Conservation (phyloP, 1,140 invertebrate genomes). For the Agraylea sexmaculata region DNA sequence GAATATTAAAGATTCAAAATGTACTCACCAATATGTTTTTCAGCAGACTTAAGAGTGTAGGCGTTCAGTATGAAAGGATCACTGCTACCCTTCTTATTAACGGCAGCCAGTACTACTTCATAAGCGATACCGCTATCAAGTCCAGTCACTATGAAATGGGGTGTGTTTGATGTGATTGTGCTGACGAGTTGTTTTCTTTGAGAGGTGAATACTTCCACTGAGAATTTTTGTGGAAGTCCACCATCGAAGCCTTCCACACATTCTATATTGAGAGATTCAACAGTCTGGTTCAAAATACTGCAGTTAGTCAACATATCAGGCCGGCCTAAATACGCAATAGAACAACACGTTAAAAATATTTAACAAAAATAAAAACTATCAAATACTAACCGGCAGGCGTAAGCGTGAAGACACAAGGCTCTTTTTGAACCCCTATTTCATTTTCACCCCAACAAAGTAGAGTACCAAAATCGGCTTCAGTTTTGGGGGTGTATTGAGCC, state of each 20-base stretch:
- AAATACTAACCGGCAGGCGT: slow-evolving; percentile 52
- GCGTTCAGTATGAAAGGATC: slow-evolving; percentile 42
- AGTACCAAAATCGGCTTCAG: slow-evolving; percentile 58
- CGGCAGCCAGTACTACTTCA: slow-evolving; percentile 49
- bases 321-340: slow-evolving; percentile 57
- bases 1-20: background rate
- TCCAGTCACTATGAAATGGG: slow-evolving; percentile 45
- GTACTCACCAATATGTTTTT: slow-evolving; percentile 54
- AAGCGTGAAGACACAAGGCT: slow-evolving; percentile 59
- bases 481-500: slow-evolving; percentile 55
- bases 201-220: slow-evolving; percentile 48
- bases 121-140: slow-evolving; percentile 51
- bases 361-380: background rate
- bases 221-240: slow-evolving; percentile 55
- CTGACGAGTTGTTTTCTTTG: slow-evolving; percentile 39
- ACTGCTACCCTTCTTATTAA: slow-evolving; percentile 54
- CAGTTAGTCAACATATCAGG: slow-evolving; percentile 70
- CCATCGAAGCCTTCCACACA: slow-evolving; percentile 73
- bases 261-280: slow-evolving; percentile 60
- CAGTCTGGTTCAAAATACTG: slow-evolving; percentile 63
- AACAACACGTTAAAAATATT: background rate
- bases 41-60: slow-evolving; percentile 56
- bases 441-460: slow-evolving; percentile 59
- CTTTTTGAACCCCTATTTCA: slow-evolving; percentile 49
- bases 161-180: slow-evolving; percentile 40